Conservation (phyloP, 37 sponge, comb jelly and placozoan species). For the Bolinopsis microptera region DNA sequence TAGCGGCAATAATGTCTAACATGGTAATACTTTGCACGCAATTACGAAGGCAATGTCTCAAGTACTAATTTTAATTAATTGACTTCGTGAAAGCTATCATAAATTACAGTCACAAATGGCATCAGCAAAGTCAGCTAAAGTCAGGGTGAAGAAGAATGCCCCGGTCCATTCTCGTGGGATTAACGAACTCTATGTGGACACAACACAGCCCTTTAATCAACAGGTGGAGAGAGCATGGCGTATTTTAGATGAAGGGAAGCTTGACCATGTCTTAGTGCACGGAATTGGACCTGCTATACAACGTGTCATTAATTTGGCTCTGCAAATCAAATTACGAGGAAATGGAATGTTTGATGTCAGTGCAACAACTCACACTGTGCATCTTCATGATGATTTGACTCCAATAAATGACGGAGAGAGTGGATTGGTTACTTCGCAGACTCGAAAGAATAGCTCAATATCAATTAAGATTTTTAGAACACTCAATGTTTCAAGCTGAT, state of each 20-base stretch:
- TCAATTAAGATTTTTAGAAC: constrained; percentile 26
- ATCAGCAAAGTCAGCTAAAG: not conserved
- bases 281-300: constrained; percentile 60
- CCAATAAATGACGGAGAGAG: not conserved
- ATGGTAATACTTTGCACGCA: too few relatives aligned
- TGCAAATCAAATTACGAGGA: constrained; percentile 26
- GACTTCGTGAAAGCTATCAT: too few relatives aligned
- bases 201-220: constrained; percentile 51
- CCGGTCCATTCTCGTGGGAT: constrained; percentile 44
- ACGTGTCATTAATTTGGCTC: constrained; percentile 12
- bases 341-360: constrained; percentile 43
- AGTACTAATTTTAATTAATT: too few relatives aligned
- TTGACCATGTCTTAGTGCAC: constrained; percentile 42
- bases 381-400: constrained; percentile 34
- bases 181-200: constrained; percentile 60
- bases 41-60: too few relatives aligned
- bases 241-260: constrained; percentile 32
- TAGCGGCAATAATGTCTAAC: too few relatives aligned
- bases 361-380: constrained; percentile 14
- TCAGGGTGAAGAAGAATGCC: constrained; percentile 9
- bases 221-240: constrained; percentile 55
- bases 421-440: not conserved
- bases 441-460: constrained; percentile 42
- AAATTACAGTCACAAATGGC: too few relatives aligned
- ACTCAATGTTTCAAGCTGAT: not conserved